Conservation (phyloP, 53 echinoderm and acorn worm genomes). For the Paelopatides confundens region DNA sequence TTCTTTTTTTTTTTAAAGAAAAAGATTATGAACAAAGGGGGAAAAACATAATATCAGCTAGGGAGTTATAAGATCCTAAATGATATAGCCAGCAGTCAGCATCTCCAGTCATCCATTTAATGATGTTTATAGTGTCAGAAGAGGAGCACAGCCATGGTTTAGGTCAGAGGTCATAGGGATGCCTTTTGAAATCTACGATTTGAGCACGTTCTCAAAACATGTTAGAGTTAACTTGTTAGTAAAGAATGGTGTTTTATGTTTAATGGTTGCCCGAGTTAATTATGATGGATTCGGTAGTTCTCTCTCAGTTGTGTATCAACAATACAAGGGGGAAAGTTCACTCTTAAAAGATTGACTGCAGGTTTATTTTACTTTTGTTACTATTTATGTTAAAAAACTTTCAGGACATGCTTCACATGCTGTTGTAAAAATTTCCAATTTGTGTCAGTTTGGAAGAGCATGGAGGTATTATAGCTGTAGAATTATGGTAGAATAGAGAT, state of each 20-base stretch:
- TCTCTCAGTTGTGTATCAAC: background rate
- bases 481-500: too few relatives aligned
- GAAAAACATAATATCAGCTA: background rate
- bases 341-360: background rate
- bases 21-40: too few relatives aligned
- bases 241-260: constrained; percentile 7
- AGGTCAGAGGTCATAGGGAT: background rate
- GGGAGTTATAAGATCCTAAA: background rate
- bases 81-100: background rate
- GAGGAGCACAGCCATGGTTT: background rate
- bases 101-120: constrained; percentile 9
- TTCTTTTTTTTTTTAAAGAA: too few relatives aligned
- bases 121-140: constrained; percentile 18
- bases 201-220: constrained; percentile 41
- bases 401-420: too few relatives aligned
- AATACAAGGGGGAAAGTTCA: background rate
- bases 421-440: background rate
- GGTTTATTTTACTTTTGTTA: background rate
- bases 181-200: constrained; percentile 8
- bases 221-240: background rate
- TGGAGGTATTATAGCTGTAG: too few relatives aligned
- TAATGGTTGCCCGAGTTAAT: background rate
- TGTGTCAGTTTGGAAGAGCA: too few relatives aligned
- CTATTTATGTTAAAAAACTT: background rate
- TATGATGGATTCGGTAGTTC: background rate